A percentile compares a stretch with the other conserved stretches of the same genome.
phyloP scores from a whole-genome alignment of 1,140 invertebrate species.

The Solenopsis fugax region DNA sequence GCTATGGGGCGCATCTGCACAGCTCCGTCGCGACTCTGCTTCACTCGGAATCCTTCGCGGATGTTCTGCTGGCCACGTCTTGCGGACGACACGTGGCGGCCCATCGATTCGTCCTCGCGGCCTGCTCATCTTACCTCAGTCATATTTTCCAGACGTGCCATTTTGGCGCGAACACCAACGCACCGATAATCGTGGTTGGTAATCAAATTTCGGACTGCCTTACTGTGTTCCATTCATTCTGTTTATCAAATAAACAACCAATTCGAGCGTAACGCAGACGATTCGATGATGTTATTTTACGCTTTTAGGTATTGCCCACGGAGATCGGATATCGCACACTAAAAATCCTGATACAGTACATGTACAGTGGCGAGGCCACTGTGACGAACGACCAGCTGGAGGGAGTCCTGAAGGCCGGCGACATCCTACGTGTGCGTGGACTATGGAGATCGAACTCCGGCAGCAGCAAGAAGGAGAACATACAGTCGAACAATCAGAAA shows the following conservation, averaged over 20 bases:
- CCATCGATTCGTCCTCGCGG: slow-evolving; percentile 94
- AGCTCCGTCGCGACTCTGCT: slow-evolving; percentile 92
- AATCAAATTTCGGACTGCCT: background rate
- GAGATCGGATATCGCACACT: slow-evolving; percentile 93
- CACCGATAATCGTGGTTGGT: slow-evolving; percentile 84
- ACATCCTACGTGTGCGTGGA: slow-evolving; percentile 92
- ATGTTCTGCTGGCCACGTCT: slow-evolving; percentile 93
- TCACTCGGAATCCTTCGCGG: slow-evolving; percentile 93
- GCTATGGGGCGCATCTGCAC: slow-evolving; percentile 92
- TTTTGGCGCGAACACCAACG: slow-evolving; percentile 85
- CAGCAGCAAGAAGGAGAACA: slow-evolving; percentile 87
- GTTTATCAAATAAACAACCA: background rate
- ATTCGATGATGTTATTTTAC: slow-evolving; percentile 12
- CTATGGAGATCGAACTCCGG: slow-evolving; percentile 88
- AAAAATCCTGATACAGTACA: slow-evolving; percentile 94
- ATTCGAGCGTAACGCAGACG: background rate
- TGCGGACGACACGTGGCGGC: slow-evolving; percentile 94
- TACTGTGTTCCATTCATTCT: no score
- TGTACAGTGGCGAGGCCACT: slow-evolving; percentile 95
- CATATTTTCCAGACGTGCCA: slow-evolving; percentile 87
- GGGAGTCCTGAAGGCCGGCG: slow-evolving; percentile 92
- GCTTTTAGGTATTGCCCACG: slow-evolving; percentile 90
- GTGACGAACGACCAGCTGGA: slow-evolving; percentile 94
- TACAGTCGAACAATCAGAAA: slow-evolving; percentile 84
- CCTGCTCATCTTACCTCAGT: slow-evolving; percentile 90